phyloP scores from a whole-genome alignment of 2,888 invertebrate genomes.

The Tenthredo livida region DNA sequence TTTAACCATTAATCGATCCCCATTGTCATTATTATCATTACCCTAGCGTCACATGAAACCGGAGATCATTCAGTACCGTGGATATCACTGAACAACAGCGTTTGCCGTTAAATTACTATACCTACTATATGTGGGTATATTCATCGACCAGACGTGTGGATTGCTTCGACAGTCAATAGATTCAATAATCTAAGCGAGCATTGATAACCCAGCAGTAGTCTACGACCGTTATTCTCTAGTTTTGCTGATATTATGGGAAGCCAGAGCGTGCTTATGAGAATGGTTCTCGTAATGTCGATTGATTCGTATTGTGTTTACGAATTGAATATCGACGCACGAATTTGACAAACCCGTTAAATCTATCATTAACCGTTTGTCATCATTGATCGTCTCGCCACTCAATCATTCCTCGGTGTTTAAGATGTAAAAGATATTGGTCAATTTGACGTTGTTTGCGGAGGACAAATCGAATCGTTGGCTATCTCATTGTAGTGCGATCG shows the following conservation, averaged over 20 bases:
- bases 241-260: slow-evolving; percentile 58
- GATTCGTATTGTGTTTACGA: slow-evolving; percentile 55
- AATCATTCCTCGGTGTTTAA: not conserved
- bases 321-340: slow-evolving; percentile 43
- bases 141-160: slow-evolving; percentile 38
- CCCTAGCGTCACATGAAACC: slow-evolving; percentile 27
- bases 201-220: slow-evolving; percentile 41
- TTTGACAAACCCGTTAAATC: slow-evolving; percentile 37
- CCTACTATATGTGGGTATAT: not conserved
- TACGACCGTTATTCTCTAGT: slow-evolving; percentile 43
- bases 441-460: not conserved
- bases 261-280: slow-evolving; percentile 66
- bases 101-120: slow-evolving; percentile 48
- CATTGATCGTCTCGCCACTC: not conserved
- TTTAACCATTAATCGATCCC: slow-evolving; percentile 21
- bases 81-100: slow-evolving; percentile 35
- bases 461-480: not conserved
- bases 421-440: not conserved
- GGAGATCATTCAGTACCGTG: slow-evolving; percentile 38
- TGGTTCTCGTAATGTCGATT: slow-evolving; percentile 61
- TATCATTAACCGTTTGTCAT: not conserved
- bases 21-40: slow-evolving; percentile 49
- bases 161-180: slow-evolving; percentile 47
- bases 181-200: slow-evolving; percentile 54
- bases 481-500: slow-evolving; percentile 63